Percentiles rank a stretch among this genome's conserved stretches.
Conservation (phyloP, 1,140 invertebrate species). For the Aphelinus certus region DNA sequence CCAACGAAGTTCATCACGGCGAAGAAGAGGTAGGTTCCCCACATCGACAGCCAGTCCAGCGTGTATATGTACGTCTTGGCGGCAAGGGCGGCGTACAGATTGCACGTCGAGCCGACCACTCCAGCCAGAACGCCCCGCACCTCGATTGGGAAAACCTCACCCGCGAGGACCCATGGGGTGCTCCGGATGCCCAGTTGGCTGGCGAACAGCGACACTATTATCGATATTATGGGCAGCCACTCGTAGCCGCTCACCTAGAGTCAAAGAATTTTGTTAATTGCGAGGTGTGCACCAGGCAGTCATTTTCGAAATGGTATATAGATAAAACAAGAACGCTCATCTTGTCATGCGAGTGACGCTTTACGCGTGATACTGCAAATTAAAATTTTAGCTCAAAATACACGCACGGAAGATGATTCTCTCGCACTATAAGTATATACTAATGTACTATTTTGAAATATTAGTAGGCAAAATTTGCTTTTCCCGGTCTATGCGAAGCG, state of each 20-base stretch:
- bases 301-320: no score
- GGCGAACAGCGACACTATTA: background rate
- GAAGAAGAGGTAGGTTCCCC: background rate
- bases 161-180: background rate
- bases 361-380: no score
- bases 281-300: no score
- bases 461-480: no score
- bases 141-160: constrained; percentile 1
- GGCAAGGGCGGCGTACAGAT: background rate
- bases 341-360: no score
- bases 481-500: no score
- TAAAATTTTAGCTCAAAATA: no score
- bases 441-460: no score
- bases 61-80: background rate
- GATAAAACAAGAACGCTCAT: no score
- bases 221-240: background rate
- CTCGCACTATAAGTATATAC: no score
- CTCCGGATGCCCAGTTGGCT: background rate
- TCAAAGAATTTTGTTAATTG: no score
- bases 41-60: background rate
- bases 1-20: background rate
- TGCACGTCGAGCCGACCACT: background rate
- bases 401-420: no score
- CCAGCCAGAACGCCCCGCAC: background rate
- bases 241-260: background rate